Evolutionary conservation across 1,140 invertebrate species (phyloP), one percentile per base, ranked within the genome.

Genomic region (Euglossa dilemma): DNA sequence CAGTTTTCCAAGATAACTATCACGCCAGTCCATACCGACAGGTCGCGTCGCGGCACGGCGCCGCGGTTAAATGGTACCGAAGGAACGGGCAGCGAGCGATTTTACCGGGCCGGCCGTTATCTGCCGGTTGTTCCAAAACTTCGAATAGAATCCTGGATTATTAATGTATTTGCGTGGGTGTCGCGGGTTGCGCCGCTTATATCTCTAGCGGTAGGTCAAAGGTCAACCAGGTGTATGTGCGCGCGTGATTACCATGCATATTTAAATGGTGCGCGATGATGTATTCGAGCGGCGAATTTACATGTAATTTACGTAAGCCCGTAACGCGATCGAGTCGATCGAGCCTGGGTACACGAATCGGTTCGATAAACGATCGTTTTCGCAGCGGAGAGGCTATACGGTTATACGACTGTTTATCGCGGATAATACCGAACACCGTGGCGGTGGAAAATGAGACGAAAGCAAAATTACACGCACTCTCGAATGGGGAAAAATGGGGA

Each of bases 131-230:
- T 7, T 5, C 18, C 69, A 16, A 80, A 61, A 72, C 69, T 72
- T 43, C 8, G 52, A 80, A 80, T 50, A 52, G 47, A 45, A 64
- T 71, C 28, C 14, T 72, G 23, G 45, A 72, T 80, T 72, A 80
- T 74, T 54, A 73, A 81, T 36, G 36, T 50, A 74, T 52, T 50
- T 50, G 72, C 61, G 71, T 74, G 50, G 79, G 71, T 9, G 78
- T 74, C 16, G 16, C 50, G 43, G 61, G 36, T 9, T 67, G 16
- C 56, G 56, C 61, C 45, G 52, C 12, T 81, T 75, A 75, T 67
- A 81, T 67, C 72, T 67, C 72, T 45, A 36, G 6, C 36, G 61
- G 45, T 76, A 81, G 52, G 80, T 75, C 43, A 81, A 25, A 81
- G 80, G 80, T 81, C 52, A 36, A 3, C 2, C 14, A 81, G 63